Base-by-base conservation (phyloP, 2,113 vertebrate genomes). In the Equus przewalskii region DNA sequence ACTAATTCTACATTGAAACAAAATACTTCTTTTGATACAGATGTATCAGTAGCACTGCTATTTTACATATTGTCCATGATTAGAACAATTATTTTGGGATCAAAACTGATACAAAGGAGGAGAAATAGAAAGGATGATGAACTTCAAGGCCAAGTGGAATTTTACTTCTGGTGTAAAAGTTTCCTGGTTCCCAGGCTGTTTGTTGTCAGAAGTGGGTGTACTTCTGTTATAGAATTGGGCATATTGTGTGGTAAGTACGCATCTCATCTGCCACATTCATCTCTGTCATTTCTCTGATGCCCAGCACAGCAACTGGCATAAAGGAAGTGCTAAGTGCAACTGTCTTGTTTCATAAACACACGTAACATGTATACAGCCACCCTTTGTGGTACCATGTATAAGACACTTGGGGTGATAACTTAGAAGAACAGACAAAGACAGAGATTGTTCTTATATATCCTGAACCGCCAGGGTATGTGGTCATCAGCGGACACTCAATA, bases 91-190 rank as follows among this genome's bases (percentile, higher is more conserved):
- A 91, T 75, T 97, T 89, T 46, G 67, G 85, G 62, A 44, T 84
- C 21, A 89, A 96, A 89, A 79, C 15, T 82, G 96, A 92, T 65
- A 91, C 76, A 96, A 93, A 94, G 54, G 80, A 89, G 12, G 54
- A 93, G 64, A 94, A 90, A 93, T 0, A 89, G 76, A 96, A 89
- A 97, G 69, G 51, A 92, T 94, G 85, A 94, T 76, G 30, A 94
- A 93, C 9, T 60, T 93, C 36, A 96, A 91, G 91, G 89, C 41
- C 73, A 96, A 81, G 16, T 82, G 46, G 49, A 58, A 62, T 91
- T 76, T 93, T 22, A 51, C 62, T 94, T 93, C 51, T 91, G 49
- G n/a, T 91, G 3, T 86, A 91, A 92, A 72, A 69, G 19, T 56
- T 84, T n/a, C 46, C 18, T 15, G 65, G 67, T 85, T 56, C n/a